Base-by-base conservation (phyloP, 2,113 vertebrate genomes). In the Anarrhichthys ocellatus region DNA sequence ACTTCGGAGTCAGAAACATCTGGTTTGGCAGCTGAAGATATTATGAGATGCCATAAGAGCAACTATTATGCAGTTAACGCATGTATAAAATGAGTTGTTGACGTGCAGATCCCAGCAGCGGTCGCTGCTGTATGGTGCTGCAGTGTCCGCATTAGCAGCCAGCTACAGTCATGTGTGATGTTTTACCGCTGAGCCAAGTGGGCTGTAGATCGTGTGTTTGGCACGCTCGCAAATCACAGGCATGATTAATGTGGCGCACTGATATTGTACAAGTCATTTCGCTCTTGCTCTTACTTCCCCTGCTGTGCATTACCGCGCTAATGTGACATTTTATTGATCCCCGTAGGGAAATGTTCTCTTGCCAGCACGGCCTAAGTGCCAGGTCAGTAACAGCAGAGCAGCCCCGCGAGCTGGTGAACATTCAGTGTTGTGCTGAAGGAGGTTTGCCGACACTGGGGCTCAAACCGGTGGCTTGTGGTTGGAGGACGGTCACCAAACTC, bases 241-340 rank as follows among this genome's bases (percentile, higher is more conserved):
- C 80, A 56, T 86, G 90, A 91, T 85, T 77, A 82, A 89, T 73
- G 85, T 34, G 44, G 80, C n/a, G 46, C 70, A 10, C 74, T 81
- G 80, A 92, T 88, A 59, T 88, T 90, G 87, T 78, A 62, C 80
- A 88, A 89, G 84, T 88, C 84, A 91, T 92, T 86, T 85, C 65
- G 58, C 83, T 83, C 86, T 6, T 69, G 82, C 84, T 83, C 76
- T 34, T 80, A 82, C 81, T 78, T 32, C 68, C 71, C 80, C 58
- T 46, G 81, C 88, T 87, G 87, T 84, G 87, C 92, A 93, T 93
- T 90, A 89, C 78, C 61, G 34, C 46, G 73, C 87, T 92, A 91
- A 93, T 91, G 88, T 91, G 90, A 89, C 84, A 82, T 17, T 74
- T 85, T 91, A 93, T 93, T 88, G 92, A 93, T 92, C 84, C 78